These are phyloP conservation scores for Hemithea aestivaria DNA, from an alignment of 2,888 invertebrate genomes.

Conservation along the genomic window DNA sequence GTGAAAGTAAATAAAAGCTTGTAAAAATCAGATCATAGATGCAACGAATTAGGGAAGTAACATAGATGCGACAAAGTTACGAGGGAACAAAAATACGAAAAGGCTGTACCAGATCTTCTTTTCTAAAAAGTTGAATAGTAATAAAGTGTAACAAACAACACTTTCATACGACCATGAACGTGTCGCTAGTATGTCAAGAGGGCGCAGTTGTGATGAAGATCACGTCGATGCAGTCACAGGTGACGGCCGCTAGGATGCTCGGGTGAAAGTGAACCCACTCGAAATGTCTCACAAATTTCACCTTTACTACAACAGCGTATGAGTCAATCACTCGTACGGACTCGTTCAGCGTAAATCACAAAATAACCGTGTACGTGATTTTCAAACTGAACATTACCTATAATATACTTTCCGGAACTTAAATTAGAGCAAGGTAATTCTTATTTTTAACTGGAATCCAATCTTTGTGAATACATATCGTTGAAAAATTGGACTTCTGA, in stretches of 20 bases:
- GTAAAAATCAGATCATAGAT: too few relatives aligned
- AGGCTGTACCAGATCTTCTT: too few relatives aligned
- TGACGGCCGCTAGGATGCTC: conserved; percentile 27
- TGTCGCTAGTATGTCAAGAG: conserved; percentile 54
- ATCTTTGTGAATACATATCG: conserved; percentile 5
- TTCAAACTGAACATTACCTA: conserved; percentile 18
- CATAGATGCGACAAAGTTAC: too few relatives aligned
- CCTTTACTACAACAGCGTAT: conserved; percentile 10
- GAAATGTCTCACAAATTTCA: conserved; percentile 10
- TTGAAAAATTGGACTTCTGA: conserved; percentile 8
- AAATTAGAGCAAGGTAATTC: too few relatives aligned
- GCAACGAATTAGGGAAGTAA: too few relatives aligned
- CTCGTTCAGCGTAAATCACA: not conserved
- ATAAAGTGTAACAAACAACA: conserved; percentile 27
- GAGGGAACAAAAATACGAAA: too few relatives aligned
- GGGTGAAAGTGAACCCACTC: conserved; percentile 26
- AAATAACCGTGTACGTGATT: conserved; percentile 9
- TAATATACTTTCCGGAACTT: too few relatives aligned
- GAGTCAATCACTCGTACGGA: not conserved
- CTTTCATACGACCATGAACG: conserved; percentile 59
- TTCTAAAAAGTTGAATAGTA: too few relatives aligned
- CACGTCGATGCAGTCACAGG: conserved; percentile 49
- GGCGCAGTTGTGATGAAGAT: conserved; percentile 49
- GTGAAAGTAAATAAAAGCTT: too few relatives aligned
- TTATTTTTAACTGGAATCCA: too few relatives aligned